Base-by-base conservation (phyloP, 2,888 invertebrate genomes). In the Monoplex corrugatus region DNA sequence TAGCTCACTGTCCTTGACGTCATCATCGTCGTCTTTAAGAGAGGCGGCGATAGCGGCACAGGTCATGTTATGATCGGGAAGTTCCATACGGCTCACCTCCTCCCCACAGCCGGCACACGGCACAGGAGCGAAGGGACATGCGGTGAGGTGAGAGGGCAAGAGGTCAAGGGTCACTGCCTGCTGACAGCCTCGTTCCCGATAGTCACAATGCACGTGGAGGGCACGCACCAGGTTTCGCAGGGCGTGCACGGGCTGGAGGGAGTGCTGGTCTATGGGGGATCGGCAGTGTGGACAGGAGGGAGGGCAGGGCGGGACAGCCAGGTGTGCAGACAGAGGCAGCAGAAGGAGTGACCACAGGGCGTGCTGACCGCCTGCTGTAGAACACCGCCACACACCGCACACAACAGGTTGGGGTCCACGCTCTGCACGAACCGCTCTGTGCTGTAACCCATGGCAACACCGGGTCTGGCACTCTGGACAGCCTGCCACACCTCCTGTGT, bases 41-140 rank as follows among this genome's bases (percentile, higher is more conserved):
- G 93, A 96, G 96, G 97, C 96, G 96, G 97, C 97, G 35, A 95
- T 94, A 19, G 92, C 94, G n/a, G 93, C 92, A 88, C 95, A 95
- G 28, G 91, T 86, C 75, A 94, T 92, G 87, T 95, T 95, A 89
- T 95, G 95, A 2, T 92, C 90, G 0, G 95, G 92, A 35, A 95
- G 92, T 68, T 94, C 93, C 35, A 91, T 91, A 43, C 93, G 90
- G 88, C 92, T 93, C 8, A 95, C 93, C 5, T 90, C 91, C 40
- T 89, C 87, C 35, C 89, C 91, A 90, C 95, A 95, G 0, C 95
- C 95, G 0, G 93, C 94, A 91, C 95, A 95, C n/a, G 93, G 87
- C 8, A 95, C 93, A 2, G 94, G 93, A 10, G 91, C 92, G 88
- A 92, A 94, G 0, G 92, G 92, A 86, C 95, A 95, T 1, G 92